These are phyloP conservation scores for Nemotelus pantherinus DNA, from an alignment of 2,888 invertebrate species.

Conservation along the genomic window DNA sequence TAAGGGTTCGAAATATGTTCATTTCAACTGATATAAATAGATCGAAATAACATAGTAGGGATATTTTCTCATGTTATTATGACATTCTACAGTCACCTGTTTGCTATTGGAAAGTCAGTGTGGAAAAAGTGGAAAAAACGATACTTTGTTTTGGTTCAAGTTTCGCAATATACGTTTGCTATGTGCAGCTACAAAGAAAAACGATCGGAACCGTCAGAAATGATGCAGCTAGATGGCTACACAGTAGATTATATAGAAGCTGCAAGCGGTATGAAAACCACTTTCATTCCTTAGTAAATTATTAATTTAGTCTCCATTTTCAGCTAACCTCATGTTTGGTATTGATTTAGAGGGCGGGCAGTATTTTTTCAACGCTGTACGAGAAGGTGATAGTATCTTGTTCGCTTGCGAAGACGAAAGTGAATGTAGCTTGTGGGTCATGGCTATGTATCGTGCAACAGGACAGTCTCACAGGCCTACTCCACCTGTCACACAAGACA, in stretches of 20 bases:
- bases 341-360: constrained; percentile 93
- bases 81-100: constrained; percentile 73
- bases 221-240: constrained; percentile 99
- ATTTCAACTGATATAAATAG: too few species aligned
- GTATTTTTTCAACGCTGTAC: constrained; percentile 97
- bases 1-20: too few species aligned
- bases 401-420: constrained; percentile 97
- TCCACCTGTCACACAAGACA: constrained; percentile 87
- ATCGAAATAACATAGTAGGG: too few species aligned
- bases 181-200: constrained; percentile 99
- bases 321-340: constrained; percentile 92
- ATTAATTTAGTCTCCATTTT: constrained; percentile 7
- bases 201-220: constrained; percentile 98
- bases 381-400: constrained; percentile 96
- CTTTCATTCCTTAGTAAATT: too few species aligned
- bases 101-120: constrained; percentile 93
- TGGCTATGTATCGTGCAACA: constrained; percentile 99
- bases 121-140: constrained; percentile 99
- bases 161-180: constrained; percentile 99
- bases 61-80: too few species aligned
- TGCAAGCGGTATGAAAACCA: constrained; percentile 87
- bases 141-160: constrained; percentile 98
- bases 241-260: constrained; percentile 99
- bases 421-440: constrained; percentile 98
- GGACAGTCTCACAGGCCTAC: constrained; percentile 99